These are phyloP conservation scores for Spatulosminthurus flaviceps DNA, from an alignment of 2,888 invertebrate species.

Conservation along the genomic window DNA sequence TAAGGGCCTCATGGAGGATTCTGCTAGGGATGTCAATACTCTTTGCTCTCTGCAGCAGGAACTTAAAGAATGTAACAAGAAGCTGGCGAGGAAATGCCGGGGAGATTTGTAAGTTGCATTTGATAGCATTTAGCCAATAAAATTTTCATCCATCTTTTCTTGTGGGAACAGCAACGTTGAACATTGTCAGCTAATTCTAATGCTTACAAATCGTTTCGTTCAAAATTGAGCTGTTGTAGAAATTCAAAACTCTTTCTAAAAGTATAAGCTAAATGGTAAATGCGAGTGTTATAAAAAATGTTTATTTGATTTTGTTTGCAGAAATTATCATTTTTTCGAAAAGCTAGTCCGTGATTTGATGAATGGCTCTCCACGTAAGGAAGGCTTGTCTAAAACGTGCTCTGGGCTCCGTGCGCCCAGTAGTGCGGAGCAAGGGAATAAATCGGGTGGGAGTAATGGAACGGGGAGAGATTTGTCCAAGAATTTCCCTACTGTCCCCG, in stretches of 20 bases:
- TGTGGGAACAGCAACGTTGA: too few species aligned
- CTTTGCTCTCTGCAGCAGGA: conserved; percentile 60
- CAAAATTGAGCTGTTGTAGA: background rate
- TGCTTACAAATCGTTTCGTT: too few species aligned
- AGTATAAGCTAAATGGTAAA: background rate
- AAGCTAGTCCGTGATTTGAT: conserved; percentile 59
- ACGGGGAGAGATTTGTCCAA: background rate
- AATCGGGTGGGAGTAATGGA: background rate
- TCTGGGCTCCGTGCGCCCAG: conserved; percentile 19
- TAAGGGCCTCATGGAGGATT: conserved; percentile 55
- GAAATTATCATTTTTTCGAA: conserved; percentile 63
- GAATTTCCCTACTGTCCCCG: background rate
- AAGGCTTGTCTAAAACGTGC: conserved; percentile 57
- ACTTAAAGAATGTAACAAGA: conserved; percentile 61
- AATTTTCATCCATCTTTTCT: too few species aligned
- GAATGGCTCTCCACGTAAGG: conserved; percentile 36
- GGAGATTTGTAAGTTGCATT: conserved; percentile 62
- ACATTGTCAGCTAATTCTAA: too few species aligned
- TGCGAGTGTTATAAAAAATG: background rate
- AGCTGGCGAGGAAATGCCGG: conserved; percentile 57
- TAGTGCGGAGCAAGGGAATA: background rate
- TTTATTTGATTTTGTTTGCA: conserved; percentile 42
- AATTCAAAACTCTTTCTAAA: background rate
- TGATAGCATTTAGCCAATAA: conserved; percentile 17
- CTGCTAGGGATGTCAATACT: conserved; percentile 53